phyloP scores from a whole-genome alignment of 2,888 invertebrate genomes.

The Drosophila anomelani region DNA sequence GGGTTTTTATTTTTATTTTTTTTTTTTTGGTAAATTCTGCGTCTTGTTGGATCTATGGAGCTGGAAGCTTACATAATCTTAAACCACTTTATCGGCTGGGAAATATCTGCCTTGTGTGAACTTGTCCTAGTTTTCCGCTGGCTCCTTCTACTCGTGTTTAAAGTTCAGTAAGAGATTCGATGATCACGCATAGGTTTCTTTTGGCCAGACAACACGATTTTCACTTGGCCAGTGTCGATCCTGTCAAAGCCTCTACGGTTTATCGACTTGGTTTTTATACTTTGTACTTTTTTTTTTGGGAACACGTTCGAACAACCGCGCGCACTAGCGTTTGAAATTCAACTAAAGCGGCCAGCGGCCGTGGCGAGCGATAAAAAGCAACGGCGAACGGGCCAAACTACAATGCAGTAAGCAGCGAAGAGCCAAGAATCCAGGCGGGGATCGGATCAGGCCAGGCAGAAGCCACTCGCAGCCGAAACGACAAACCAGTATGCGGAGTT shows the following conservation, averaged over 20 bases:
- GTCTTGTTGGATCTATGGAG: background rate
- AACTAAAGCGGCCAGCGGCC: conserved; percentile 74
- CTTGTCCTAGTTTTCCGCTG: conserved; percentile 21
- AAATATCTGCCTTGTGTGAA: conserved; percentile 30
- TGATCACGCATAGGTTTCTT: conserved; percentile 48
- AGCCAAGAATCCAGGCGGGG: conserved; percentile 31
- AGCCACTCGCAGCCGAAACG: conserved; percentile 68
- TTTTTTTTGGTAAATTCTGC: conserved; percentile 32
- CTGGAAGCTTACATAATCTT: conserved; percentile 62
- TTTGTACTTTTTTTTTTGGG: conserved; percentile 17
- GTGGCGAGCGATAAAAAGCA: conserved; percentile 69
- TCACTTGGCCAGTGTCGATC: conserved; percentile 39
- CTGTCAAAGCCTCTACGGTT: conserved; percentile 36
- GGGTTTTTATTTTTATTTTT: background rate
- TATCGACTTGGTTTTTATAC: conserved; percentile 7
- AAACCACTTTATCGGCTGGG: conserved; percentile 18
- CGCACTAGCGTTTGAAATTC: conserved; percentile 79
- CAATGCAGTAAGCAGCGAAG: conserved; percentile 37
- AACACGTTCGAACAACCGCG: conserved; percentile 65
- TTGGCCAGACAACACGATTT: conserved; percentile 51
- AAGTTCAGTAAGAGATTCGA: conserved; percentile 8
- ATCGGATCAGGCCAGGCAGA: conserved; percentile 55
- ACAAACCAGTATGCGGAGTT: conserved; percentile 67
- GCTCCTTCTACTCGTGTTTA: background rate
- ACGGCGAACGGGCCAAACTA: conserved; percentile 41